phyloP scores from a whole-genome alignment of 92 coral and sea anemone genomes.

The Bergia puertoricense region DNA sequence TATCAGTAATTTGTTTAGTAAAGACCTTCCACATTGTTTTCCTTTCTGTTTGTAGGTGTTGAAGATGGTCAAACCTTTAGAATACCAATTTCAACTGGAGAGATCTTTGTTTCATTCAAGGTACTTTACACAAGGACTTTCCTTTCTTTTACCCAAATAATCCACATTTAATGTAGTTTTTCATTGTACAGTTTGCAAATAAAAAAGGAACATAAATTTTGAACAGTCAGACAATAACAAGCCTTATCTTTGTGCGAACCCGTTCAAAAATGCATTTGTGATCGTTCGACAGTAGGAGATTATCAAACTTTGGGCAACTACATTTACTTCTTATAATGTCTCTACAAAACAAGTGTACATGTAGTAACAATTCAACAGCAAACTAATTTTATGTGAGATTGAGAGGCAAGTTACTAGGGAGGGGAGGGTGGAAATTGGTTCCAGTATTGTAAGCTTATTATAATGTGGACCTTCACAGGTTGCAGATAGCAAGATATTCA shows the following conservation, averaged over 20 bases:
- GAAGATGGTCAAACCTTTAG: constrained; percentile 96
- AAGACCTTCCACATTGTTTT: neutral
- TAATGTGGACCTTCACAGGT: constrained; percentile 54
- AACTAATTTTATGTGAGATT: no score
- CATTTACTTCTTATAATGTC: no score
- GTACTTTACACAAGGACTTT: constrained; percentile 26
- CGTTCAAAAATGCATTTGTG: no score
- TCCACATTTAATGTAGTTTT: neutral
- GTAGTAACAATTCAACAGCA: no score
- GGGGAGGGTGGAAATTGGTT: no score
- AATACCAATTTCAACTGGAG: constrained; percentile 86
- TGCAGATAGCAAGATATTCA: constrained; percentile 88
- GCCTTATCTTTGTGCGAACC: neutral
- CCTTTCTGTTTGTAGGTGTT: constrained; percentile 62
- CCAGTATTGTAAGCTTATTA: no score
- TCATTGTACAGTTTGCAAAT: no score
- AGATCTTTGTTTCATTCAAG: constrained; percentile 89
- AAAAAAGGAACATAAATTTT: no score
- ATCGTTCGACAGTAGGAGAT: no score
- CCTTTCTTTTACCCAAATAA: neutral
- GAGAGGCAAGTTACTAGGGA: no score
- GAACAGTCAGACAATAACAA: neutral
- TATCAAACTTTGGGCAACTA: no score
- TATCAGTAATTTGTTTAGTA: neutral
- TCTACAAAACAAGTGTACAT: no score